Evolutionary conservation across 2,888 invertebrate genomes (phyloP).

Genomic region (Epirrita christyi): DNA sequence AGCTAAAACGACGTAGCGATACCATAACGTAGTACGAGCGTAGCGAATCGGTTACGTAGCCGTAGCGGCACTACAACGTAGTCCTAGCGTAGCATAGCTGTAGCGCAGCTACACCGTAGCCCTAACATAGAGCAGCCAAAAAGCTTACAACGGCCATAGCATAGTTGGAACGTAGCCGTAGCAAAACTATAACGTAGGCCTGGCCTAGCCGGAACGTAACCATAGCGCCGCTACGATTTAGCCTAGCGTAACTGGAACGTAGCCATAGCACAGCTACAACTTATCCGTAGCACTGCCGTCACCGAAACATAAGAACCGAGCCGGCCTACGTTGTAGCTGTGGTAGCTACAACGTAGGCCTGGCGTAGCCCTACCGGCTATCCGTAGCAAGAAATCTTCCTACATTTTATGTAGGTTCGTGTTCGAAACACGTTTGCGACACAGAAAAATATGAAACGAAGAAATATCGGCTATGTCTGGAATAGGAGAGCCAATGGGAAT

Average conservation of each 20-base stretch:
- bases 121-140: background rate
- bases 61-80: constrained; percentile 1
- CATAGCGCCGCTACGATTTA: background rate
- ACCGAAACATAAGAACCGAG: background rate
- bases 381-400: background rate
- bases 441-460: too few species aligned
- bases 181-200: background rate
- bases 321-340: too few species aligned
- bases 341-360: background rate
- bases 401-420: too few species aligned
- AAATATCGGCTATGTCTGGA: too few species aligned
- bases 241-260: background rate
- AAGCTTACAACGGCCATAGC: background rate
- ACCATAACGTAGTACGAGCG: background rate
- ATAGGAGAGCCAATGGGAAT: too few species aligned
- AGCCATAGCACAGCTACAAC: background rate
- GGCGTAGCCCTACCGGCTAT: too few species aligned
- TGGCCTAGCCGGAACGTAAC: background rate
- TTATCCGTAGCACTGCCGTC: background rate
- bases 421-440: too few species aligned
- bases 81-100: background rate
- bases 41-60: background rate
- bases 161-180: background rate
- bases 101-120: constrained; percentile 6
- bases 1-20: background rate